A percentile compares a stretch with the other conserved stretches of the same genome.
Evolutionary conservation across 2,797 vertebrate species (phyloP).

Genomic region (Amblyopsis hoosieri): DNA sequence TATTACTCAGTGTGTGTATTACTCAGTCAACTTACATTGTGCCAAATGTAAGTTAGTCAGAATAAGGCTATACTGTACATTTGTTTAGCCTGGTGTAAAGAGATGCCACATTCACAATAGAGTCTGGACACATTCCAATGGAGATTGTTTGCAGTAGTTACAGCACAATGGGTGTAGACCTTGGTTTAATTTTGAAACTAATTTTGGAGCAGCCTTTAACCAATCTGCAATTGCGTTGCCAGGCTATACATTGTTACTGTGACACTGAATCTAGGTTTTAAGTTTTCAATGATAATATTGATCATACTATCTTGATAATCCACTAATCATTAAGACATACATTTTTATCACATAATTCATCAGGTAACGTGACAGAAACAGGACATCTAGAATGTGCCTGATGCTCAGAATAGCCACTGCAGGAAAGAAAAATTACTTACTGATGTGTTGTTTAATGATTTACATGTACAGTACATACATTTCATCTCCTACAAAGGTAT

Average conservation of each 20-base stretch:
- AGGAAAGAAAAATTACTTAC: conserved; percentile 33
- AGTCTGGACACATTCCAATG: too few relatives aligned
- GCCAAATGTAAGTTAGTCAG: too few relatives aligned
- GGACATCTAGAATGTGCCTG: conserved; percentile 20
- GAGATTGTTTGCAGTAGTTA: too few relatives aligned
- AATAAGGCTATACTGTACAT: neutral
- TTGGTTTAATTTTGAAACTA: too few relatives aligned
- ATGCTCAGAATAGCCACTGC: conserved; percentile 44
- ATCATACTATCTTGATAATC: conserved; percentile 19
- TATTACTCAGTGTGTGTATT: neutral
- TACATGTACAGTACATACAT: conserved; percentile 41
- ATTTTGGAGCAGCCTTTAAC: too few relatives aligned
- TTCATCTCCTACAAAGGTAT: conserved; percentile 24
- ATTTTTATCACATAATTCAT: conserved; percentile 3
- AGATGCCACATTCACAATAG: too few relatives aligned
- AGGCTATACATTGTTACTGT: conserved; percentile 6
- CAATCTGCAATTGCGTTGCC: neutral
- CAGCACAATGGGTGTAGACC: too few relatives aligned
- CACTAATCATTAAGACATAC: conserved; percentile 8
- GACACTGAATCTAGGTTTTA: conserved; percentile 18
- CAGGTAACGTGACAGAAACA: conserved; percentile 28
- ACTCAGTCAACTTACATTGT: neutral
- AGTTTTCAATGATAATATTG: conserved; percentile 18
- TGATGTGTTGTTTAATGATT: conserved; percentile 31
- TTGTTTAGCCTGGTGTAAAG: neutral